Conservation (phyloP, 2,888 invertebrate species). For the Zygaena filipendulae region DNA sequence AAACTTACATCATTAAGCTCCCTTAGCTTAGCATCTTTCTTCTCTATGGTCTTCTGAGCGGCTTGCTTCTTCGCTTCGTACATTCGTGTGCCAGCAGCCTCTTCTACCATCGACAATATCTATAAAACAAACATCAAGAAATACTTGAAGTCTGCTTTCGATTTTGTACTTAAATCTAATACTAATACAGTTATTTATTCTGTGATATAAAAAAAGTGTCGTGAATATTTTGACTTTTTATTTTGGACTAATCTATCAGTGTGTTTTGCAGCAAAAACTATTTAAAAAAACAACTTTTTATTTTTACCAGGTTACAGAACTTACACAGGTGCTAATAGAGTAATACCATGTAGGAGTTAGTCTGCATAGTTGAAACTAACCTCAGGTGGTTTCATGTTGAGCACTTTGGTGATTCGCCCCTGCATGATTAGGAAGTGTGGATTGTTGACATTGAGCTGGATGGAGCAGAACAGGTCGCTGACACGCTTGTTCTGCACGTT, state of each 20-base stretch:
- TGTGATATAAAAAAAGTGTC: too few species aligned
- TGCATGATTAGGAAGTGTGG: slow-evolving; percentile 99
- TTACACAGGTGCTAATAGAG: too few species aligned
- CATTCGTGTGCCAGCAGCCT: slow-evolving; percentile 97
- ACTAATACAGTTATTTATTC: too few species aligned
- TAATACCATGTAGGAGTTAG: slow-evolving; percentile 1
- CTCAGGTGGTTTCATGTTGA: slow-evolving; percentile 98
- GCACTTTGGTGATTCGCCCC: slow-evolving; percentile 97
- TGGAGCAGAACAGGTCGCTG: slow-evolving; percentile 94
- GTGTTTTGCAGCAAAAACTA: slow-evolving; percentile 1
- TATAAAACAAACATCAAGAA: slow-evolving; percentile 26
- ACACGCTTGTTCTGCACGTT: slow-evolving; percentile 91
- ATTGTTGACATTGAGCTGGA: slow-evolving; percentile 98
- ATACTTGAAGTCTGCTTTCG: not conserved
- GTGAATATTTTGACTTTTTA: too few species aligned
- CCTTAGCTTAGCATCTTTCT: slow-evolving; percentile 89
- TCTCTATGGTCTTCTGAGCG: slow-evolving; percentile 88
- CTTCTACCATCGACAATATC: slow-evolving; percentile 97
- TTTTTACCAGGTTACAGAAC: too few species aligned
- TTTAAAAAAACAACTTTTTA: too few species aligned
- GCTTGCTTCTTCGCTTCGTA: slow-evolving; percentile 94
- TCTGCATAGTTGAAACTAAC: slow-evolving; percentile 50
- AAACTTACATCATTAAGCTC: slow-evolving; percentile 89
- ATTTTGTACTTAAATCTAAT: too few species aligned
- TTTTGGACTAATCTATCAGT: too few species aligned